A percentile compares a stretch with the other conserved stretches of the same genome.
phyloP scores from a whole-genome alignment of 2,888 invertebrate species.

The Drosophila algonquin region DNA sequence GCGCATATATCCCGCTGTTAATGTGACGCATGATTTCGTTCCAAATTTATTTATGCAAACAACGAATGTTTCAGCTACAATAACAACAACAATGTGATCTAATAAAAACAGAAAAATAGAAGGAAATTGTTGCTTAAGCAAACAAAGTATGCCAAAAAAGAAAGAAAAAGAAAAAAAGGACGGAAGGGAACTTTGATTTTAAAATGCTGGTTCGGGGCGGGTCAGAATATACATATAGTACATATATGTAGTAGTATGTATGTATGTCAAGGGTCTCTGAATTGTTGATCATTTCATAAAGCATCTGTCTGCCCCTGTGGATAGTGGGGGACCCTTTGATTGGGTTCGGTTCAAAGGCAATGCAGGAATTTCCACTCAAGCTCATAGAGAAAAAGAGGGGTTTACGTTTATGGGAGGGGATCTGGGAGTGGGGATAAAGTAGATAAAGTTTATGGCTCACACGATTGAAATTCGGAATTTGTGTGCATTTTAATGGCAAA shows the following conservation, averaged over 20 bases:
- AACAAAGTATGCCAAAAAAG: conserved; percentile 67
- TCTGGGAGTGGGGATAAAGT: not conserved
- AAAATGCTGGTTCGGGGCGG: conserved; percentile 41
- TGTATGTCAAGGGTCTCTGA: conserved; percentile 27
- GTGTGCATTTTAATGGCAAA: conserved; percentile 35
- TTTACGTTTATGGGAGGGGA: not conserved
- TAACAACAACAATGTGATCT: conserved; percentile 31
- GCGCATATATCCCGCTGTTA: conserved; percentile 58
- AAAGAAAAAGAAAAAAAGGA: conserved; percentile 14
- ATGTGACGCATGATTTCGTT: conserved; percentile 73
- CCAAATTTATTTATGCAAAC: conserved; percentile 70
- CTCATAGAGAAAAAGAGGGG: not conserved
- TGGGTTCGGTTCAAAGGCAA: conserved; percentile 13
- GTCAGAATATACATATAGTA: not conserved
- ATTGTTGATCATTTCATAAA: conserved; percentile 54
- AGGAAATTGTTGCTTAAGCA: conserved; percentile 49
- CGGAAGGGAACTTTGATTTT: conserved; percentile 55
- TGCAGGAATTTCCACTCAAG: conserved; percentile 10
- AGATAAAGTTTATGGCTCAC: not conserved
- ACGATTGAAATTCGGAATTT: conserved; percentile 4
- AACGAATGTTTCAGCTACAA: conserved; percentile 37
- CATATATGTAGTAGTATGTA: conserved; percentile 1
- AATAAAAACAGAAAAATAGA: conserved; percentile 17
- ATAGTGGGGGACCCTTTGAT: conserved; percentile 21
- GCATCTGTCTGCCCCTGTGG: conserved; percentile 44